A percentile compares a stretch with the other conserved stretches of the same genome.
Conservation (phyloP, 1,140 invertebrate species). For the Rhagoletis pomonella region DNA sequence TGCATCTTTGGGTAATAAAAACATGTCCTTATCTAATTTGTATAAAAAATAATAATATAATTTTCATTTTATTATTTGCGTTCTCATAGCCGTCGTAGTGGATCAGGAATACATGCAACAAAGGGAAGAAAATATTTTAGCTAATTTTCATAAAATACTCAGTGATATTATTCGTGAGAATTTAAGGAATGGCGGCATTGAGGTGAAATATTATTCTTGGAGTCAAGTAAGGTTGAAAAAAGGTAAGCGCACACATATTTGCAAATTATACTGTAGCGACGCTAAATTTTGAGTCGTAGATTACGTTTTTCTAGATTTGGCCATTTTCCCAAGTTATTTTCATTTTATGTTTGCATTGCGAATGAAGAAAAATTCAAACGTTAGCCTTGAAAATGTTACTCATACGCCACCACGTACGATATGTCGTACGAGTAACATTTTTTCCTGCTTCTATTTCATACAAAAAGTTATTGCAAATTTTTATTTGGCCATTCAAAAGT, state of each 20-base stretch:
- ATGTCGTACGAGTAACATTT: no score
- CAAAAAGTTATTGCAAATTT: no score
- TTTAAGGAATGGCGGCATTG: slow-evolving; percentile 79
- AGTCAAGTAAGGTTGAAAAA: slow-evolving; percentile 79
- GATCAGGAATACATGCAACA: slow-evolving; percentile 78
- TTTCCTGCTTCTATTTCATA: no score
- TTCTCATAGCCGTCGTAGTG: slow-evolving; percentile 77
- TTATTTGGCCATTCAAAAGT: no score
- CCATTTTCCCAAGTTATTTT: no score
- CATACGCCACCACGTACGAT: no score
- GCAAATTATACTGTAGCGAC: background rate
- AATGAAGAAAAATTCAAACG: no score
- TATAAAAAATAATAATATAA: background rate
- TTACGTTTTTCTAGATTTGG: no score
- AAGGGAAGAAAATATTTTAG: slow-evolving; percentile 76
- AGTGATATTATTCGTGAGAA: slow-evolving; percentile 78
- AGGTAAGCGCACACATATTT: slow-evolving; percentile 75
- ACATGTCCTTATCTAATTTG: background rate
- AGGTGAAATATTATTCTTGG: slow-evolving; percentile 80
- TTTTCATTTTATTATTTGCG: background rate
- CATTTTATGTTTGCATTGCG: no score
- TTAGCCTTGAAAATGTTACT: no score
- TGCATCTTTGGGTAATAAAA: slow-evolving; percentile 79
- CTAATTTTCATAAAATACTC: slow-evolving; percentile 78
- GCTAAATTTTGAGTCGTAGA: no score